A percentile compares a stretch with the other conserved stretches of the same genome.
Evolutionary conservation across 2,888 invertebrate species (phyloP).

Genomic region (Limenitis camilla): DNA sequence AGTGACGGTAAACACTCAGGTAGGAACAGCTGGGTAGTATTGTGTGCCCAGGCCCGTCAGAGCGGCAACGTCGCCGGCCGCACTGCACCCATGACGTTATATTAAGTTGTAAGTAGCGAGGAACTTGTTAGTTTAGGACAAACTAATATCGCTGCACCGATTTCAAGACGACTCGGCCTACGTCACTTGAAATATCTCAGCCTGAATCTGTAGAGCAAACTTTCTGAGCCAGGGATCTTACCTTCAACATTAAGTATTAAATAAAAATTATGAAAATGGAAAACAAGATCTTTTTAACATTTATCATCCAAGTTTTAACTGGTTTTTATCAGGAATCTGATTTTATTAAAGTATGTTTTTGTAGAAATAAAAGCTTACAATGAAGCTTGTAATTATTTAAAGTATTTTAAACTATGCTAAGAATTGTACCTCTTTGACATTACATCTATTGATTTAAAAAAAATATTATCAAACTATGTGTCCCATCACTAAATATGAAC

Average conservation of each 20-base stretch:
- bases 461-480: too few species aligned
- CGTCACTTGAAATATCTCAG: conserved; percentile 1
- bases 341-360: too few species aligned
- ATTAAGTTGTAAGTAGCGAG: conserved; percentile 19
- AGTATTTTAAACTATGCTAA: too few species aligned
- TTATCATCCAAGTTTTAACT: too few species aligned
- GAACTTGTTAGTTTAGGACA: conserved; percentile 23
- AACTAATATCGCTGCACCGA: conserved; percentile 22
- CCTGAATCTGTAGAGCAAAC: conserved; percentile 3
- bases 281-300: too few species aligned
- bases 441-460: too few species aligned
- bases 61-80: conserved; percentile 63
- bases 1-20: conserved; percentile 48
- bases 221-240: neutral
- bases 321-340: too few species aligned
- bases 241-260: too few species aligned
- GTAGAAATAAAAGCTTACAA: too few species aligned
- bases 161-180: conserved; percentile 8
- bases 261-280: too few species aligned
- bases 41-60: conserved; percentile 27
- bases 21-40: conserved; percentile 51
- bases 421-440: too few species aligned
- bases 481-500: neutral
- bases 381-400: too few species aligned
- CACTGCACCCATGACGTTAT: conserved; percentile 19